Evolutionary conservation across 2,888 invertebrate species (phyloP).

Genomic region (Eudasyphora cyanicolor): DNA sequence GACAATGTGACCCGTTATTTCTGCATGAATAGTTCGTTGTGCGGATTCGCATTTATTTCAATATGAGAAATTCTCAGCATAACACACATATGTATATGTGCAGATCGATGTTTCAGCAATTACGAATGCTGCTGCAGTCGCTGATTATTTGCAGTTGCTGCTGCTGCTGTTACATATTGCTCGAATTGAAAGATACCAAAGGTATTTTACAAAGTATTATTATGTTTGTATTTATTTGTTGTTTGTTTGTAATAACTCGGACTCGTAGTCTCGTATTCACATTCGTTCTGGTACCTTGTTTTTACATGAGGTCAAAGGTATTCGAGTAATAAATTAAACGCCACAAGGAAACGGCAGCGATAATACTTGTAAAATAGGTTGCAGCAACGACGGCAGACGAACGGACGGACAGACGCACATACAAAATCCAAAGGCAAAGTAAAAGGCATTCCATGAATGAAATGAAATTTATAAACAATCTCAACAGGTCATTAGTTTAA

Average conservation of each 20-base stretch:
- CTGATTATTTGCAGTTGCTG: neutral
- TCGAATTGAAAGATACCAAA: constrained; percentile 26
- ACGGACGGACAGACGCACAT: neutral
- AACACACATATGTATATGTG: no score
- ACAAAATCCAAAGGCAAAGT: no score
- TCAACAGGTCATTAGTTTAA: constrained; percentile 67
- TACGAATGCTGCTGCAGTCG: neutral
- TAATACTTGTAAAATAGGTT: constrained; percentile 23
- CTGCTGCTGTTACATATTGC: constrained; percentile 8
- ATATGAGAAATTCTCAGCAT: constrained; percentile 22
- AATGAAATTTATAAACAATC: constrained; percentile 52
- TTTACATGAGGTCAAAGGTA: constrained; percentile 36
- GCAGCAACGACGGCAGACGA: neutral
- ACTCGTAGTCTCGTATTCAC: no score
- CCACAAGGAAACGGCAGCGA: constrained; percentile 21
- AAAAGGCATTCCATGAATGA: constrained; percentile 16
- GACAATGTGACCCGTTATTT: no score
- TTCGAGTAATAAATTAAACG: constrained; percentile 27
- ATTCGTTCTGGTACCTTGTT: constrained; percentile 15
- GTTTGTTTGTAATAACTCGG: constrained; percentile 12
- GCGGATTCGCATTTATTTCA: constrained; percentile 1
- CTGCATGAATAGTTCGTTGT: neutral
- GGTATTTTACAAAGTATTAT: constrained; percentile 36
- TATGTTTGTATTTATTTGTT: constrained; percentile 24
- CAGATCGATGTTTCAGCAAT: constrained; percentile 13